Evolutionary conservation across 2,113 vertebrate genomes (phyloP), one percentile per base, ranked within the genome.

Genomic region (Pseudopodoces humilis): DNA sequence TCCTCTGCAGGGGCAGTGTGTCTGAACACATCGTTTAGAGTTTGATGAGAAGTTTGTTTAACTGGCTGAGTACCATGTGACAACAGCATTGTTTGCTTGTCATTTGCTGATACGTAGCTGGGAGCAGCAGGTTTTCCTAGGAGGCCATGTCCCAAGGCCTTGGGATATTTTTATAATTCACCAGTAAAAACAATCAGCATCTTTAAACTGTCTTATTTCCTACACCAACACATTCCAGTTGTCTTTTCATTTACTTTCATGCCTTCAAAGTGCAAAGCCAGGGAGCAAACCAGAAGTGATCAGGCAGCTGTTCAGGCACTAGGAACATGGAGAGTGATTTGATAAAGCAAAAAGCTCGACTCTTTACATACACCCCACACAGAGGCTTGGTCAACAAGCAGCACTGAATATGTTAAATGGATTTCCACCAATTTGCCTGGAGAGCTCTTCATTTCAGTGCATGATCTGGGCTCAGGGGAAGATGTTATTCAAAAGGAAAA

Each of bases 381-480:
- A 46, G 49, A 92, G 43, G 82, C 94, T 90, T 88, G 35, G n/a
- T 92, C 86, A 88, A 79, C 75, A 93, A 82, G 91, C 92, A 96
- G 56, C 35, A 22, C 76, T 93, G 63, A 79, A 18, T 60, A 55
- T 65, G 86, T 78, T 13, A 24, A 90, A 58, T 47, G 37, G 11
- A 10, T 59, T 88, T 77, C 80, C 58, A 67, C 49, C 43, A 47
- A 37, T 39, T 55, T 15, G 33, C 25, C 53, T 71, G 88, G 41
- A 83, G 64, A 75, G n/a, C 82, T 84, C 58, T 94, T 78, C 47
- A 18, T 86, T 95, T 80, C 64, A 50, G n/a, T 60, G 72, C 23
- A 13, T 53, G 22, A 62, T 92, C 67, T 88, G 52, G 62, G 52
- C 21, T 60, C 60, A 69, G 53, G 71, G 58, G 25, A 60, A 65